Evolutionary conservation across 2,888 invertebrate species (phyloP).

Genomic region (Stratiomys singularior): DNA sequence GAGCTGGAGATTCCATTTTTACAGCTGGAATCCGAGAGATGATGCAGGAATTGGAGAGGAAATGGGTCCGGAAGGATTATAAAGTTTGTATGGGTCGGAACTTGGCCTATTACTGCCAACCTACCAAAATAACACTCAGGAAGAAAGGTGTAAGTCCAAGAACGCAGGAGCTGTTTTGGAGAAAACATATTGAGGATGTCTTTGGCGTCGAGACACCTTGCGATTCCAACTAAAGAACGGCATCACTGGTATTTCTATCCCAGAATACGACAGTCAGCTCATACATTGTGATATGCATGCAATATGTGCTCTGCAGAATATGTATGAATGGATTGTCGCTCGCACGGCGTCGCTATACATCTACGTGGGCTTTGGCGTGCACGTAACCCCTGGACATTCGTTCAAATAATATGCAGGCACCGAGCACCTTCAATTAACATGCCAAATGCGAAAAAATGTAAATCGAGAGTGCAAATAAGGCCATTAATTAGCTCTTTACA

Average conservation of each 20-base stretch:
- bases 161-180: too few relatives aligned
- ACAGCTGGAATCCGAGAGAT: too few relatives aligned
- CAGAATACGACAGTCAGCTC: not conserved
- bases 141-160: too few relatives aligned
- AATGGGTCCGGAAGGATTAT: too few relatives aligned
- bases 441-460: conserved; percentile 50
- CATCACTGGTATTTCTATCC: not conserved
- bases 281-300: conserved; percentile 12
- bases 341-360: conserved; percentile 14
- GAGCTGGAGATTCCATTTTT: not conserved
- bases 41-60: too few relatives aligned
- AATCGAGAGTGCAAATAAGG: conserved; percentile 52
- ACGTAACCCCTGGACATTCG: conserved; percentile 34
- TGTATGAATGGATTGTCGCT: conserved; percentile 45
- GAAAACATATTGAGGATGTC: too few relatives aligned
- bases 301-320: conserved; percentile 1
- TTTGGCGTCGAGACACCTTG: too few relatives aligned
- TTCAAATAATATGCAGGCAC: conserved; percentile 35
- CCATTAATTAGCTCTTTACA: conserved; percentile 53
- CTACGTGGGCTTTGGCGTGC: conserved; percentile 41
- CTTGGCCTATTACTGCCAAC: too few relatives aligned
- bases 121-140: too few relatives aligned
- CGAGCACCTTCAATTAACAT: conserved; percentile 51
- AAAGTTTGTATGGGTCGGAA: too few relatives aligned
- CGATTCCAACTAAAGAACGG: not conserved